These are phyloP conservation scores for Margarornis squamiger DNA, from an alignment of 2,797 vertebrate species.

Conservation along the genomic window DNA sequence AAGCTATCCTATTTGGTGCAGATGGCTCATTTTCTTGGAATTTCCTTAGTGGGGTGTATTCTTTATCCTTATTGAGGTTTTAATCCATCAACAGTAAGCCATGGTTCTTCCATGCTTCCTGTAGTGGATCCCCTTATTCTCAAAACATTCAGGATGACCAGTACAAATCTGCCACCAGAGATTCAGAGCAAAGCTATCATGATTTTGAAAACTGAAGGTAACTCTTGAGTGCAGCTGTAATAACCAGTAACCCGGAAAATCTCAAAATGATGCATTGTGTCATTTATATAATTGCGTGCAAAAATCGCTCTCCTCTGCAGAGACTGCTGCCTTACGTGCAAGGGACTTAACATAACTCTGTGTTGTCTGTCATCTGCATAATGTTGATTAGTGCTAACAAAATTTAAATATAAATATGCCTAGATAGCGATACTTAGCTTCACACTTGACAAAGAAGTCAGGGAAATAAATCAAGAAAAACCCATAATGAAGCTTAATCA, in stretches of 20 bases:
- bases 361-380: conserved; percentile 30
- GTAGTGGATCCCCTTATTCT: background rate
- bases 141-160: background rate
- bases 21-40: background rate
- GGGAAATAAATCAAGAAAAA: conserved; percentile 51
- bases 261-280: background rate
- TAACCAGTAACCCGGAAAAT: background rate
- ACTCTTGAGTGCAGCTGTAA: background rate
- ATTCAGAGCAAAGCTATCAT: background rate
- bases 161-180: background rate
- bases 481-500: conserved; percentile 53
- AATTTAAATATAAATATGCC: conserved; percentile 29
- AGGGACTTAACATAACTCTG: background rate
- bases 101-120: background rate
- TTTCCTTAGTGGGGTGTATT: background rate
- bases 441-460: conserved; percentile 23
- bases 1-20: background rate
- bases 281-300: background rate
- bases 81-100: background rate
- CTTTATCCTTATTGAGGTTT: background rate
- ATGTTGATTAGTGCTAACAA: conserved; percentile 33
- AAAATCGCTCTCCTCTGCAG: background rate
- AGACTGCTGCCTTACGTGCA: background rate
- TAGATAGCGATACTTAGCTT: conserved; percentile 33
- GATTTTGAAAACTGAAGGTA: background rate